Conservation (phyloP, 2,888 invertebrate species). For the Bombylius major region DNA sequence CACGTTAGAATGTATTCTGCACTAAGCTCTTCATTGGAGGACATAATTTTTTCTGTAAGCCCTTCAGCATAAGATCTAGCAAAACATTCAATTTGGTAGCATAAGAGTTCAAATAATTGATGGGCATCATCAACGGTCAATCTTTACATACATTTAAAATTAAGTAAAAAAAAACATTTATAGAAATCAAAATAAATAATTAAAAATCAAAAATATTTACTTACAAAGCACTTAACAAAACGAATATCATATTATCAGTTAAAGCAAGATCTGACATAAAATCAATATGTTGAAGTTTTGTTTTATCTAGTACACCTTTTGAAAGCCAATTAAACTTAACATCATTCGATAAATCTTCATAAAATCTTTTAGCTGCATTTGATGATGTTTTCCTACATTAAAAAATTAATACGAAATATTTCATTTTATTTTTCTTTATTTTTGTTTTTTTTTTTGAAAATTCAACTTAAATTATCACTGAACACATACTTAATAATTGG, state of each 20-base stretch:
- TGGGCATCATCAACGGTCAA: slow-evolving; percentile 47
- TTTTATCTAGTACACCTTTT: slow-evolving; percentile 30
- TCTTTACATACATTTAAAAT: slow-evolving; percentile 24
- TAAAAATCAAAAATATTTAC: slow-evolving; percentile 11
- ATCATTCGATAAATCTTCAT: slow-evolving; percentile 29
- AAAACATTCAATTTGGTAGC: slow-evolving; percentile 51
- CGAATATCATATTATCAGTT: slow-evolving; percentile 34
- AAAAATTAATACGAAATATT: background rate
- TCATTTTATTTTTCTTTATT: background rate
- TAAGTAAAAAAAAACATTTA: background rate
- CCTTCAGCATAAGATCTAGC: slow-evolving; percentile 45
- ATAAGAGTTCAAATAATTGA: slow-evolving; percentile 50
- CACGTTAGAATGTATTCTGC: too few species aligned
- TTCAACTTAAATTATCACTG: background rate
- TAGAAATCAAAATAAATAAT: background rate
- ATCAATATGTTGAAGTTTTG: slow-evolving; percentile 32
- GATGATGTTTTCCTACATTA: background rate
- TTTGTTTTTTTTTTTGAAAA: background rate
- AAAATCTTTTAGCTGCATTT: slow-evolving; percentile 26
- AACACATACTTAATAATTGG: slow-evolving; percentile 30
- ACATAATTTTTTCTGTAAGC: slow-evolving; percentile 27
- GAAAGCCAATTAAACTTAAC: slow-evolving; percentile 32
- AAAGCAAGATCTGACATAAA: slow-evolving; percentile 33
- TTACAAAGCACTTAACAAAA: slow-evolving; percentile 34
- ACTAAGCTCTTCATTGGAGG: too few species aligned